Evolutionary conservation across 2,888 invertebrate genomes (phyloP), one percentile per base, ranked within the genome.

Genomic region (Napeogenes inachia): DNA sequence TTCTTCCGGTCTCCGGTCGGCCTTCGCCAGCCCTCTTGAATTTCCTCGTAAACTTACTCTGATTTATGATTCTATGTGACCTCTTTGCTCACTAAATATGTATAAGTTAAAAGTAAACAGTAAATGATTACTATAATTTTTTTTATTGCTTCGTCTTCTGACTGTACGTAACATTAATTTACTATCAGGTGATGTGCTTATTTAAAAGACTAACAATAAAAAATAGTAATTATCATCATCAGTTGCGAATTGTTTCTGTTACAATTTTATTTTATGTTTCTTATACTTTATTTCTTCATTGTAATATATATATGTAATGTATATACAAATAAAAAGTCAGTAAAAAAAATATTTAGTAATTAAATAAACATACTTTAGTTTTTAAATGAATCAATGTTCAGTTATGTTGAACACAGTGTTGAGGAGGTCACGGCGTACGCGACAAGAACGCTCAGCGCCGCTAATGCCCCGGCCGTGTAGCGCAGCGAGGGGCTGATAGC

Each of bases 401-500:
- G 21, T 50, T 50, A 30, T 3, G 10, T 50, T 30, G 50, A 4
- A 50, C 30, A 30, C 10, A 30, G 30, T n/a, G 47, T 47, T n/a
- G 21, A 8, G 47, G 21, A 21, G 21, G 21, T 47, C 30, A 30
- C 30, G 12, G 30, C 35, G 54, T 57, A 56, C 56, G 32, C 45
- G 54, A 64, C 58, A 61, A 30, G 57, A 33, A 35, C 42, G 45
- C 56, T 54, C 60, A 66, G 54, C 57, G 54, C 30, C 64, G 54
- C 59, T 66, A 66, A 66, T 66, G 66, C 60, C 47, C 35, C 54
- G 56, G 58, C 30, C 81, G 69, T 89, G 89, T 89, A 73, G 78
- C 82, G 53, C 89, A 73, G 79, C 83, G 71, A 72, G 89, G 72
- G 78, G 79, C 74, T 76, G 75, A 82, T 78, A 72, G 85, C 81